phyloP scores from a whole-genome alignment of 2,888 invertebrate genomes.

The Conomelus anceps region DNA sequence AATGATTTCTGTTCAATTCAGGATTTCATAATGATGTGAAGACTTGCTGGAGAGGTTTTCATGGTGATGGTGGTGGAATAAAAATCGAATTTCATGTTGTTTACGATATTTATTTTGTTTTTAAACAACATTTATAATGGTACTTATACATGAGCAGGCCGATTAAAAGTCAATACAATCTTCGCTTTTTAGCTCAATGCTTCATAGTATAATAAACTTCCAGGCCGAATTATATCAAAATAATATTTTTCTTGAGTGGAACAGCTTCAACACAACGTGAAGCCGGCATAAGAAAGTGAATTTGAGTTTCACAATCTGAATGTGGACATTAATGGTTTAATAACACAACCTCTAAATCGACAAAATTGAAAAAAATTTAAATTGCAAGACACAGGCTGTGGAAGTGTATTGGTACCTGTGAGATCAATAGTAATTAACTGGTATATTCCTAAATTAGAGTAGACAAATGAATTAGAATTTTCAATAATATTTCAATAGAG shows the following conservation, averaged over 20 bases:
- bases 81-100: not conserved
- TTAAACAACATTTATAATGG: not conserved
- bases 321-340: not conserved
- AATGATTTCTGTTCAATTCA: not conserved
- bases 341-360: not conserved
- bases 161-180: not conserved
- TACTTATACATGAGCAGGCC: not conserved
- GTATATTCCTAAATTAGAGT: not conserved
- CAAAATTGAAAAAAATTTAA: not conserved
- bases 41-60: not conserved
- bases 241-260: not conserved
- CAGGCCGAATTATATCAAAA: not conserved
- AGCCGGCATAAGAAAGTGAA: no score
- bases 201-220: not conserved
- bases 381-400: not conserved
- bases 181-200: not conserved
- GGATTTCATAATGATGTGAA: not conserved
- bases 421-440: not conserved
- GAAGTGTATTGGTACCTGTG: not conserved
- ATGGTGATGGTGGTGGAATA: not conserved
- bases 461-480: not conserved
- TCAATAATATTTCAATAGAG: not conserved
- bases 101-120: not conserved
- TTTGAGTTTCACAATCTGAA: not conserved
- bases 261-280: not conserved